These are phyloP conservation scores for Lophius americanus DNA, from an alignment of 2,797 vertebrate genomes.

Conservation along the genomic window DNA sequence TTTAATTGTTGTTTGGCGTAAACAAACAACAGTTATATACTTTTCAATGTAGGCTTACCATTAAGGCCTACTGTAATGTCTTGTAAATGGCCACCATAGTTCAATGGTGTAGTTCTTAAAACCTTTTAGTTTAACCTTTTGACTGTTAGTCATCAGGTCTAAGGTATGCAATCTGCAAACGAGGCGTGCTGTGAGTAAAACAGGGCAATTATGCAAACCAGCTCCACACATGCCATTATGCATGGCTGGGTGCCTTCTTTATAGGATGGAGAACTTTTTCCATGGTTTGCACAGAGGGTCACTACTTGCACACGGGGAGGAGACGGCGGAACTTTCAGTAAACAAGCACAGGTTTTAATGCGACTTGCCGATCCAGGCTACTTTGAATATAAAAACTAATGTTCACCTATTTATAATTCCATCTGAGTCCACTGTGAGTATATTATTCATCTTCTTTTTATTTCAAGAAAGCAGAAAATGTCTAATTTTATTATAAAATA, in stretches of 20 bases:
- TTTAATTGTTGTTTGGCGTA: too few relatives aligned
- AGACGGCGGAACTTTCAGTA: too few relatives aligned
- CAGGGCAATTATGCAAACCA: conserved; percentile 6
- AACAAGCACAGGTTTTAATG: too few relatives aligned
- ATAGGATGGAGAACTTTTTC: neutral
- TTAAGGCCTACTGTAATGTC: too few relatives aligned
- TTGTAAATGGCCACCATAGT: too few relatives aligned
- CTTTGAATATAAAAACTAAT: conserved; percentile 1
- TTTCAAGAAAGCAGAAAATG: neutral
- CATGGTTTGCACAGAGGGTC: neutral
- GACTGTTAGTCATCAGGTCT: conserved; percentile 1
- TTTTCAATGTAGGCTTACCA: too few relatives aligned
- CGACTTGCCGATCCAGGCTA: neutral
- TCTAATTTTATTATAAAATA: conserved; percentile 34
- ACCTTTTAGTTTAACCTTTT: neutral
- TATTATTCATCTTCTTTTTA: neutral
- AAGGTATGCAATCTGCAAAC: neutral
- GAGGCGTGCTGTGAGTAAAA: neutral
- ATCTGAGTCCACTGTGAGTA: neutral
- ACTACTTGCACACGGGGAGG: neutral
- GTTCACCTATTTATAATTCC: conserved; percentile 10
- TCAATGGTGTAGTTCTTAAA: neutral
- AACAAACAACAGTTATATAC: too few relatives aligned
- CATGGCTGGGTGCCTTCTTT: conserved; percentile 5
- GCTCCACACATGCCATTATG: neutral